phyloP scores from a whole-genome alignment of 2,888 invertebrate genomes.

The Phytoseiulus persimilis region DNA sequence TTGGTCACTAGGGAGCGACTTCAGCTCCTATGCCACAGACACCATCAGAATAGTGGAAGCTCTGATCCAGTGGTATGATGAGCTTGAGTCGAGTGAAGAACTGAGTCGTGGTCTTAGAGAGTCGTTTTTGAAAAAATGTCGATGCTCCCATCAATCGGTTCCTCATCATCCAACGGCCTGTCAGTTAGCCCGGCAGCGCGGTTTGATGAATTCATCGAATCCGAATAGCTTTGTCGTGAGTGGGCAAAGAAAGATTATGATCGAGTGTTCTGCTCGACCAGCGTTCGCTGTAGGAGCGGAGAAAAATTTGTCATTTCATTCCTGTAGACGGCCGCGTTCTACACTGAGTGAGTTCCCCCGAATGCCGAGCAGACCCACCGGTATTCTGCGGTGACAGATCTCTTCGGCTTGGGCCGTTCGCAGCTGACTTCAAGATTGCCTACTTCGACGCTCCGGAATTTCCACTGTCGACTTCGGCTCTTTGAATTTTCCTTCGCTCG shows the following conservation, averaged over 20 bases:
- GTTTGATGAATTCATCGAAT: not conserved
- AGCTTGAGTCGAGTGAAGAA: too few species aligned
- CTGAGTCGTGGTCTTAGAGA: not conserved
- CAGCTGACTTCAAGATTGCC: not conserved
- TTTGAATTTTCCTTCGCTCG: not conserved
- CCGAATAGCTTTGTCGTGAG: not conserved
- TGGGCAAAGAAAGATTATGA: conserved; percentile 5
- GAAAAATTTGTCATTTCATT: not conserved
- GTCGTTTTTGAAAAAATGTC: not conserved
- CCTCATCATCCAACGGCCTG: not conserved
- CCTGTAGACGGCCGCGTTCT: not conserved
- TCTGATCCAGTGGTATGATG: too few species aligned
- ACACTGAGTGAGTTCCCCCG: not conserved
- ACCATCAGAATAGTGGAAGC: too few species aligned
- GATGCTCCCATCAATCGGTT: not conserved
- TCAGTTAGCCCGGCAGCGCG: not conserved
- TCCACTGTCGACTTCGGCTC: not conserved
- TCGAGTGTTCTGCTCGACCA: not conserved
- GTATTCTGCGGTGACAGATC: not conserved
- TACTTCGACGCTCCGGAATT: not conserved
- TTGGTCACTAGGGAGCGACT: too few species aligned
- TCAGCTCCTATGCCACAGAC: too few species aligned
- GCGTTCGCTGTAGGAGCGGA: not conserved
- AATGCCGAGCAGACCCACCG: not conserved
- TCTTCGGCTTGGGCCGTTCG: not conserved